Percentiles rank a stretch among this genome's conserved stretches.
Evolutionary conservation across 2,888 invertebrate genomes (phyloP).

Genomic region (Thecophora atra): DNA sequence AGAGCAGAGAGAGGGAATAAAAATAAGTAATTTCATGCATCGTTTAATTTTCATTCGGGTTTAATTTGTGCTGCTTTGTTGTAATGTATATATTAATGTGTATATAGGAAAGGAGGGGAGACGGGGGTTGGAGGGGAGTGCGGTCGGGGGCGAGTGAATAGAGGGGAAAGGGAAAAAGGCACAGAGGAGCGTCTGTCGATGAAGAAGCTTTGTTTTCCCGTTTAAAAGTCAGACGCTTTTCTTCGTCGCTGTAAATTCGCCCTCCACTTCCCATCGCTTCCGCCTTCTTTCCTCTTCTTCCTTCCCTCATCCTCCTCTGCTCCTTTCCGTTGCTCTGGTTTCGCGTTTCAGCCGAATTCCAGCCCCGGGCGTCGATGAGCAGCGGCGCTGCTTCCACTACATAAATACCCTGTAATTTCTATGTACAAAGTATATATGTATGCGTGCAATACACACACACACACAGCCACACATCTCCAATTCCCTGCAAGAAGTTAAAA

Average conservation of each 20-base stretch:
- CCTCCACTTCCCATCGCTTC: neutral
- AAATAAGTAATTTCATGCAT: slow-evolving; percentile 50
- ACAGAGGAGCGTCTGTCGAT: no score
- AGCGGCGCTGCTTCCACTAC: neutral
- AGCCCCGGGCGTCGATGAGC: neutral
- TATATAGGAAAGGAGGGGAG: no score
- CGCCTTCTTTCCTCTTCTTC: neutral
- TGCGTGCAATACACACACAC: neutral
- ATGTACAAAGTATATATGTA: neutral
- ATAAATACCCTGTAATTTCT: no score
- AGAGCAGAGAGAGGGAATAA: slow-evolving; percentile 9
- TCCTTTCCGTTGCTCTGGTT: slow-evolving; percentile 10
- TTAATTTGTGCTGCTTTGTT: slow-evolving; percentile 46
- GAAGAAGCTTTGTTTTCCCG: no score
- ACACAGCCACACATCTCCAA: neutral
- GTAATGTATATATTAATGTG: neutral
- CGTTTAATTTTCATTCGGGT: slow-evolving; percentile 50
- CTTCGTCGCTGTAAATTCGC: no score
- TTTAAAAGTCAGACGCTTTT: no score
- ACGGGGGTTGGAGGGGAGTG: no score
- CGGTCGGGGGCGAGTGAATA: no score
- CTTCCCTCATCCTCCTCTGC: neutral
- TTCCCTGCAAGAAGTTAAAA: slow-evolving; percentile 32
- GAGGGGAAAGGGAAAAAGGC: no score
- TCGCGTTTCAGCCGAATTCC: neutral